Conservation (phyloP, 2,888 invertebrate genomes). For the Caenorhabditis angaria region DNA sequence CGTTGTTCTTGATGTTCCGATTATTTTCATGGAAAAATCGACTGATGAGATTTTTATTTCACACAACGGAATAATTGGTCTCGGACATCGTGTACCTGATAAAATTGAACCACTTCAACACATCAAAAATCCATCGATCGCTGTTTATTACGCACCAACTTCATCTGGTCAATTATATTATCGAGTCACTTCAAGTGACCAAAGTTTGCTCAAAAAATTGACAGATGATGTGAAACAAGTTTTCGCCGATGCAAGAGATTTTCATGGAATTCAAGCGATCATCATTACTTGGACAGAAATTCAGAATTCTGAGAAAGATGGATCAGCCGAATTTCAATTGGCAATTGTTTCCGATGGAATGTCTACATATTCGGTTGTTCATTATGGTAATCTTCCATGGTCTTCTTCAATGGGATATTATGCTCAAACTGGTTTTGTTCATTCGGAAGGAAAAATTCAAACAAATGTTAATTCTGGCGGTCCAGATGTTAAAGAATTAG, state of each 20-base stretch:
- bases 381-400: constrained; percentile 93
- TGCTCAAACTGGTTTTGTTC: constrained; percentile 50
- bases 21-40: constrained; percentile 55
- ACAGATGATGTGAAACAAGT: constrained; percentile 79
- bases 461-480: constrained; percentile 88
- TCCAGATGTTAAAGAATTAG: constrained; percentile 84
- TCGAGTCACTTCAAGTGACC: constrained; percentile 54
- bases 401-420: constrained; percentile 54
- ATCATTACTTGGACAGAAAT: constrained; percentile 86
- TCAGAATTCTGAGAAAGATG: constrained; percentile 74
- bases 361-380: constrained; percentile 85
- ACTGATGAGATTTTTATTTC: constrained; percentile 61
- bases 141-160: constrained; percentile 58
- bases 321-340: constrained; percentile 77
- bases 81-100: constrained; percentile 45
- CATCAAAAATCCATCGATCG: constrained; percentile 52
- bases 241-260: constrained; percentile 81
- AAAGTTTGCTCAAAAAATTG: constrained; percentile 44
- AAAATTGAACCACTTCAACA: constrained; percentile 31
- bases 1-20: constrained; percentile 48
- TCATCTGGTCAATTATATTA: constrained; percentile 45
- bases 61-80: constrained; percentile 62
- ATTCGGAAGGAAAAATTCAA: constrained; percentile 81
- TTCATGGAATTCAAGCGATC: constrained; percentile 81
- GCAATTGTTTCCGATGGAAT: constrained; percentile 81